phyloP scores from a whole-genome alignment of 1,140 invertebrate species.

The Brachionus rubens region DNA sequence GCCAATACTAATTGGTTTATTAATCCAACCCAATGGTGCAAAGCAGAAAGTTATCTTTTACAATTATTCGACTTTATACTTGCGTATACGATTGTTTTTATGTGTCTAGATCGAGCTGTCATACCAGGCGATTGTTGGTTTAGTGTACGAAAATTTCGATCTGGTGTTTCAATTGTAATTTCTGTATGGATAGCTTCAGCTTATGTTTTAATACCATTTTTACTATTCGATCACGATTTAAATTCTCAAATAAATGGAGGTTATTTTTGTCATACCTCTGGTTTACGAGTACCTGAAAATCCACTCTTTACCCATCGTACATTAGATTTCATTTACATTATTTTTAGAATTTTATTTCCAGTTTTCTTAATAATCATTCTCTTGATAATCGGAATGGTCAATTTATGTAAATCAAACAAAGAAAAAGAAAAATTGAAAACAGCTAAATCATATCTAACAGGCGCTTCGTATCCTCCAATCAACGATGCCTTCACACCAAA shows the following conservation, averaged over 20 bases:
- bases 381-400: slow-evolving; percentile 8
- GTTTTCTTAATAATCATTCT: slow-evolving; percentile 24
- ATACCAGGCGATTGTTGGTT: neutral
- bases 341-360: slow-evolving; percentile 35
- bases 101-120: slow-evolving; percentile 37
- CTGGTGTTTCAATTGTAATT: slow-evolving; percentile 25
- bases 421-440: neutral
- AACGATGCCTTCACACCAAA: neutral
- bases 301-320: neutral
- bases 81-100: slow-evolving; percentile 44
- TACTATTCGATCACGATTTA: slow-evolving; percentile 29
- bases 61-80: slow-evolving; percentile 39
- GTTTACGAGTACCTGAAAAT: neutral
- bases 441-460: slow-evolving; percentile 9
- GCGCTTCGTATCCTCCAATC: neutral
- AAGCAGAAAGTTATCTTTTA: slow-evolving; percentile 43
- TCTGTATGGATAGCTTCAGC: slow-evolving; percentile 33
- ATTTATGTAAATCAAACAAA: slow-evolving; percentile 1
- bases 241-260: slow-evolving; percentile 12
- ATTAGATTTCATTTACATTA: slow-evolving; percentile 33
- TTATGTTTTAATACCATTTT: slow-evolving; percentile 36
- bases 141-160: slow-evolving; percentile 27
- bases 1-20: slow-evolving; percentile 1
- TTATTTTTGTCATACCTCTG: slow-evolving; percentile 26
- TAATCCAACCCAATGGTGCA: slow-evolving; percentile 36